These are phyloP conservation scores for Syritta pipiens DNA, from an alignment of 2,888 invertebrate species.

Conservation along the genomic window DNA sequence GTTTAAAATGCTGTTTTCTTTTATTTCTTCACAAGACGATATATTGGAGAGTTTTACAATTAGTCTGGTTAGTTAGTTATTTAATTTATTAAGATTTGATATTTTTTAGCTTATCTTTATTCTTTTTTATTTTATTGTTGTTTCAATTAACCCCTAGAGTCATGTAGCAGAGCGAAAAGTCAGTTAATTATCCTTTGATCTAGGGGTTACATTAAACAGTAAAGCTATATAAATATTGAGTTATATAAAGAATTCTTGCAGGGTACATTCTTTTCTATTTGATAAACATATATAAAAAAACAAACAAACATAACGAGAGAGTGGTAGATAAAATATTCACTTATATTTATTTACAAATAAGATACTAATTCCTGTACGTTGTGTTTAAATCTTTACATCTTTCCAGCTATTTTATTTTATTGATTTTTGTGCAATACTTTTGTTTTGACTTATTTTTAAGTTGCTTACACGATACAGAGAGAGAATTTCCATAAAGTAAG, in stretches of 20 bases:
- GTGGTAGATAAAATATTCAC: background rate
- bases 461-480: no score
- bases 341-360: background rate
- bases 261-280: no score
- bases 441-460: no score
- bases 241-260: background rate
- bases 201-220: constrained; percentile 16
- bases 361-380: background rate
- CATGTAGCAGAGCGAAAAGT: no score
- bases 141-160: no score
- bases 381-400: background rate
- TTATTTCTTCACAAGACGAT: constrained; percentile 8
- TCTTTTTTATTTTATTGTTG: no score
- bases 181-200: background rate
- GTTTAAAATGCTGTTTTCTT: background rate
- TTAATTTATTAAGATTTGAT: no score
- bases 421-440: background rate
- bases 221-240: constrained; percentile 34
- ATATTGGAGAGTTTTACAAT: constrained; percentile 8
- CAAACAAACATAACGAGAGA: no score
- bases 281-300: no score
- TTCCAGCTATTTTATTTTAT: constrained; percentile 7
- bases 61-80: background rate
- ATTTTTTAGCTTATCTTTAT: no score
- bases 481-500: constrained; percentile 26